Conservation (phyloP, 2,888 invertebrate genomes). For the Pterobdella sp. region DNA sequence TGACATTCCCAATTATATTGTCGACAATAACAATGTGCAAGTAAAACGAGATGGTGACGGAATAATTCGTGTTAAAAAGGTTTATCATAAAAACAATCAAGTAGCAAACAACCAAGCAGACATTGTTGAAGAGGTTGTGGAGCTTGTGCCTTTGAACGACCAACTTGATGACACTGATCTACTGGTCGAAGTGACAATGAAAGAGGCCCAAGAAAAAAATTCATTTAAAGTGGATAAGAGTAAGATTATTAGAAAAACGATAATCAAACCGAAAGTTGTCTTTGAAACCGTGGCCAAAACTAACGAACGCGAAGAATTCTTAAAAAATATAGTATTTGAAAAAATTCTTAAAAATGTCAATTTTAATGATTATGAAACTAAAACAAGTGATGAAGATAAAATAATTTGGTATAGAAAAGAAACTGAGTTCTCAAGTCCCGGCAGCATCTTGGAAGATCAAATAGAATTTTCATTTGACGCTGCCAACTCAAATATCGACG, state of each 20-base stretch:
- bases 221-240: not conserved
- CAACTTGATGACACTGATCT: conserved; percentile 7
- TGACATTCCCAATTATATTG: conserved; percentile 11
- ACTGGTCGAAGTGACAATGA: not conserved
- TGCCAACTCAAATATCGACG: not conserved
- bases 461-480: not conserved
- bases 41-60: not conserved
- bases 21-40: conserved; percentile 5
- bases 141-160: conserved; percentile 6
- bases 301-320: not conserved
- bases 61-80: not conserved
- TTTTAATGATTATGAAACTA: not conserved
- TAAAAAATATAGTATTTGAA: not conserved
- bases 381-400: not conserved
- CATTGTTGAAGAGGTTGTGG: conserved; percentile 13
- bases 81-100: not conserved
- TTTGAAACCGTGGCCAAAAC: not conserved
- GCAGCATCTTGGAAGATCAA: not conserved
- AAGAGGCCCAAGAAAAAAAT: conserved; percentile 5
- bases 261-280: not conserved
- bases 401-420: not conserved
- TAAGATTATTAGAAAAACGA: not conserved
- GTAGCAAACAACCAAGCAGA: conserved; percentile 4
- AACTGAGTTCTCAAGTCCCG: not conserved
- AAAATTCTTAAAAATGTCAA: not conserved